A percentile compares a stretch with the other conserved stretches of the same genome.
phyloP scores from a whole-genome alignment of 2,888 invertebrate species.

The Matsumyia berberina region DNA sequence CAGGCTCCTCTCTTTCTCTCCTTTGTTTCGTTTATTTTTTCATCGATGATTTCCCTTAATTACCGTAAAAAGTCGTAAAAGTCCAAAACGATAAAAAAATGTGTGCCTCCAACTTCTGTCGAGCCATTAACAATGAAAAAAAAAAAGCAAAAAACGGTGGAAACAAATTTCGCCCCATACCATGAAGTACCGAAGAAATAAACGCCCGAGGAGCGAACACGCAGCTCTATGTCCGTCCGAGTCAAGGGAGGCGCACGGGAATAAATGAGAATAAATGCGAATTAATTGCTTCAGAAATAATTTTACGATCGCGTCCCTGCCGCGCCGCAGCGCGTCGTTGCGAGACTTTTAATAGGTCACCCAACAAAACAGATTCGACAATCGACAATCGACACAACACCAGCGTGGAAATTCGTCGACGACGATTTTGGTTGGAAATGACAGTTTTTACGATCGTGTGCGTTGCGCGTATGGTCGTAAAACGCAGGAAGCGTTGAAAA shows the following conservation, averaged over 20 bases:
- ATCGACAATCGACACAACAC: neutral
- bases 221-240: slow-evolving; percentile 39
- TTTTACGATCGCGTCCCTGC: slow-evolving; percentile 62
- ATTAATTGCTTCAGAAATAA: slow-evolving; percentile 74
- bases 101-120: slow-evolving; percentile 52
- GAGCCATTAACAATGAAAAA: slow-evolving; percentile 55
- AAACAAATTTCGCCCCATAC: slow-evolving; percentile 57
- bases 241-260: slow-evolving; percentile 21
- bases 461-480: slow-evolving; percentile 51
- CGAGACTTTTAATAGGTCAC: slow-evolving; percentile 50
- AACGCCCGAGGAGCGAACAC: slow-evolving; percentile 57
- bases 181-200: slow-evolving; percentile 14
- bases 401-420: slow-evolving; percentile 25
- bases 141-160: slow-evolving; percentile 31
- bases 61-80: slow-evolving; percentile 68
- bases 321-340: neutral
- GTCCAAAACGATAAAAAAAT: slow-evolving; percentile 64
- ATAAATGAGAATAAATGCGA: slow-evolving; percentile 72
- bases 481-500: slow-evolving; percentile 63
- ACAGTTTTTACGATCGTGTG: slow-evolving; percentile 70
- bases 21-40: slow-evolving; percentile 23
- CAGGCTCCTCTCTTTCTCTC: too few species aligned
- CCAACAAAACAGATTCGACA: slow-evolving; percentile 57
- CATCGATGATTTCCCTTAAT: slow-evolving; percentile 67
- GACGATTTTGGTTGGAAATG: slow-evolving; percentile 49